These are phyloP conservation scores for Corythornis vintsioides DNA, from an alignment of 2,113 vertebrate species.

Conservation along the genomic window DNA sequence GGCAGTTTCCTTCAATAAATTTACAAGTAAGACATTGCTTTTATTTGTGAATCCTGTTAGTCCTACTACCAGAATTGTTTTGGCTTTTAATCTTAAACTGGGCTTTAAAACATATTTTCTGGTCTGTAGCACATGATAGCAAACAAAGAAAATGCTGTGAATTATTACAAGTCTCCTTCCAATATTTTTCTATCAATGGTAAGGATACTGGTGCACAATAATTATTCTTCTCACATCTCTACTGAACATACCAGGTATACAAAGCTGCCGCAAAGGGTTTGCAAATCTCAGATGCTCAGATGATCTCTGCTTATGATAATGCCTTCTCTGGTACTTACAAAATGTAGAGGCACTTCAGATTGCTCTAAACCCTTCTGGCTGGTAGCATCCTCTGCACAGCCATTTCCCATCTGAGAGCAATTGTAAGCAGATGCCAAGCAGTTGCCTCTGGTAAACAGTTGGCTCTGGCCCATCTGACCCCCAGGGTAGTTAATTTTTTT, in stretches of 20 bases:
- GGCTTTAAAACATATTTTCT: not conserved
- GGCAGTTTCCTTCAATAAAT: not conserved
- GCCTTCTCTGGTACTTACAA: not conserved
- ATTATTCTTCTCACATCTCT: not conserved
- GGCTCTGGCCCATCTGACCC: not conserved
- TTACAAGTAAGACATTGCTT: not conserved
- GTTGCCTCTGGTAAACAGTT: not conserved
- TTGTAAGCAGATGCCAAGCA: not conserved
- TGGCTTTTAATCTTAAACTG: not conserved
- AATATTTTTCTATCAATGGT: not conserved
- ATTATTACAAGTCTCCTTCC: not conserved
- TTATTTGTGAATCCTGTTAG: not conserved
- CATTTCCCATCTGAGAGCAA: not conserved
- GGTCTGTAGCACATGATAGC: not conserved
- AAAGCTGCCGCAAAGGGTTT: not conserved
- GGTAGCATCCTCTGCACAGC: not conserved
- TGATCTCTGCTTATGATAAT: not conserved
- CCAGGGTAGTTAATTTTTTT: not conserved
- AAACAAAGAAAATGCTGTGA: not conserved
- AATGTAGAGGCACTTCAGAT: not conserved
- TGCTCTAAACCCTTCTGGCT: not conserved
- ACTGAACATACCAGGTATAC: not conserved
- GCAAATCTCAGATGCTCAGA: not conserved
- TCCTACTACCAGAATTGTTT: not conserved
- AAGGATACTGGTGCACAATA: not conserved